Conservation (phyloP, 1,140 invertebrate genomes). For the Nymphalis io region DNA sequence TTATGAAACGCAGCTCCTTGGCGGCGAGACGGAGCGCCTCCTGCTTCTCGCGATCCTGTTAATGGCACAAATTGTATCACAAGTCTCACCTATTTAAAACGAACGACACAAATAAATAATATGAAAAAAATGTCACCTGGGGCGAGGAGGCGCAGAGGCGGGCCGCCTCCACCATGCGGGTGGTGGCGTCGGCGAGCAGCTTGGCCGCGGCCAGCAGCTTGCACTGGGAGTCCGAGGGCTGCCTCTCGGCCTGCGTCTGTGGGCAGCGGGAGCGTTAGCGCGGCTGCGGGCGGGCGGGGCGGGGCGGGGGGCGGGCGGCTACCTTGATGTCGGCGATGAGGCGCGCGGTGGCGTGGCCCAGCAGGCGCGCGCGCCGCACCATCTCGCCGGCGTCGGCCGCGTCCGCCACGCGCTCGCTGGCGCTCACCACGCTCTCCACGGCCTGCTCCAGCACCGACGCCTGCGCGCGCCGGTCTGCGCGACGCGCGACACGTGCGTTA, state of each 20-base stretch:
- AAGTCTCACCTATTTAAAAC: no score
- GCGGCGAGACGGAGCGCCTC: conserved; percentile 92
- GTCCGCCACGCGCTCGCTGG: conserved; percentile 93
- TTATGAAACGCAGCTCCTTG: conserved; percentile 94
- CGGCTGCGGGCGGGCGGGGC: no score
- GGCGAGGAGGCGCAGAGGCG: conserved; percentile 81
- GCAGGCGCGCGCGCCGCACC: conserved; percentile 95
- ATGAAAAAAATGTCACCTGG: conserved; percentile 50
- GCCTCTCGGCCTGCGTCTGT: conserved; percentile 92
- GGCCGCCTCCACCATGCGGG: conserved; percentile 97
- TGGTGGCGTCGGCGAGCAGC: conserved; percentile 96
- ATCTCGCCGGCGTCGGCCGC: conserved; percentile 95
- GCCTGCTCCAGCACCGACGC: conserved; percentile 82
- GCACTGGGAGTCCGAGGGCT: conserved; percentile 93
- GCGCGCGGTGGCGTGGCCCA: conserved; percentile 95
- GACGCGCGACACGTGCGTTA: conserved; percentile 61
- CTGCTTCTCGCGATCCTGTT: conserved; percentile 89
- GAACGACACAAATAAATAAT: conserved; percentile 46
- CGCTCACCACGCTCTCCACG: conserved; percentile 94
- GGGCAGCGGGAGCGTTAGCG: no score
- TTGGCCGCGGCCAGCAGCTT: conserved; percentile 95
- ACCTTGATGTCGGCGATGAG: conserved; percentile 96
- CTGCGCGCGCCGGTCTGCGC: conserved; percentile 73
- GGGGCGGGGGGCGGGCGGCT: background rate
- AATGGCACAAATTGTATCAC: no score